These are phyloP conservation scores for Semibalanus balanoides DNA, from an alignment of 1,140 invertebrate genomes.

Conservation along the genomic window DNA sequence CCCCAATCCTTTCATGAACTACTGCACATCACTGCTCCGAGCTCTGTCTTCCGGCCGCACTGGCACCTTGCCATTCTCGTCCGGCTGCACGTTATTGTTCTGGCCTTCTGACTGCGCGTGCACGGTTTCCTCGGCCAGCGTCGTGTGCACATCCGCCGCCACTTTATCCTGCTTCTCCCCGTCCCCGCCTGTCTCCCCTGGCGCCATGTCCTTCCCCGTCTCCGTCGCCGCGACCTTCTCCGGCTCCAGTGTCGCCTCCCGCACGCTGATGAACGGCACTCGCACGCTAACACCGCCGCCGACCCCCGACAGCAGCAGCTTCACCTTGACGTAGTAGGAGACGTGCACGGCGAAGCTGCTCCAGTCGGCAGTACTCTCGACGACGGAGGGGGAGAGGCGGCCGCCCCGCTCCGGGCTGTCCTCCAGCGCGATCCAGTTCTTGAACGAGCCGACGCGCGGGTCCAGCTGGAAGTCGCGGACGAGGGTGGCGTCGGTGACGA, in stretches of 20 bases:
- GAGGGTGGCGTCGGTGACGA: conserved; percentile 42
- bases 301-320: conserved; percentile 57
- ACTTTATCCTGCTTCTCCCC: not conserved
- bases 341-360: conserved; percentile 81
- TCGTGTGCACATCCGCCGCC: not conserved
- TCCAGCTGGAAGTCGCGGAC: conserved; percentile 46
- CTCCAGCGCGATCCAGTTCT: conserved; percentile 66
- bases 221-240: too few relatives aligned
- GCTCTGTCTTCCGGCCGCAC: too few relatives aligned
- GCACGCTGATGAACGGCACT: conserved; percentile 46
- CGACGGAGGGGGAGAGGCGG: conserved; percentile 50
- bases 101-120: not conserved
- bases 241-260: not conserved
- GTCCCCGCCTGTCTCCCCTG: not conserved
- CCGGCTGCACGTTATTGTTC: not conserved
- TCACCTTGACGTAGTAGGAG: conserved; percentile 70
- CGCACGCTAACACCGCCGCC: conserved; percentile 62
- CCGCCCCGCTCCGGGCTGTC: conserved; percentile 55
- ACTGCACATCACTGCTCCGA: not conserved
- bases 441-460: conserved; percentile 56
- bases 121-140: not conserved
- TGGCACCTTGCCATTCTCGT: not conserved
- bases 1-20: too few relatives aligned
- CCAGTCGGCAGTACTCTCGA: conserved; percentile 34
- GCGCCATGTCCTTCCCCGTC: too few relatives aligned